A percentile compares a stretch with the other conserved stretches of the same genome.
phyloP scores from a whole-genome alignment of 30 jellyfish, hydroid and myxozoan genomes.

The Aurelia aurita region DNA sequence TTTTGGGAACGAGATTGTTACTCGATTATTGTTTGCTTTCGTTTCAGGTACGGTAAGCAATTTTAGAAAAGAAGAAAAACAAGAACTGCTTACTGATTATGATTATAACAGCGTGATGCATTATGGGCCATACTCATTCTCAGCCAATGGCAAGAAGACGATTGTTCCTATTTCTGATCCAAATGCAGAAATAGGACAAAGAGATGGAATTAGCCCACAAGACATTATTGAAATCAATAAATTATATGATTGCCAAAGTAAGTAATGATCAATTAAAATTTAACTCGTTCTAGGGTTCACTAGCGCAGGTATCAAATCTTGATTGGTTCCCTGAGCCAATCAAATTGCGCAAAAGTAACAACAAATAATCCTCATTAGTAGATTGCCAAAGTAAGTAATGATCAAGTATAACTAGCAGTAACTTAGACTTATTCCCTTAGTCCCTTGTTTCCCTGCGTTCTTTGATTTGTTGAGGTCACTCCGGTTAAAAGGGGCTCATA shows the following conservation, averaged over 20 bases:
- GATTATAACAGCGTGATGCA: conserved; percentile 76
- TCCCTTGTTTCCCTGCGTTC: too few species aligned
- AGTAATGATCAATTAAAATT: background rate
- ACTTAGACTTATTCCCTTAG: too few species aligned
- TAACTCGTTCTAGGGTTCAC: background rate
- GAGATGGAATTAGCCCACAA: conserved; percentile 57
- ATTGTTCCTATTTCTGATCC: conserved; percentile 52
- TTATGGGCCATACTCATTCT: conserved; percentile 64
- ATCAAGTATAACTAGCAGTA: too few species aligned
- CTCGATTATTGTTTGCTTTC: background rate
- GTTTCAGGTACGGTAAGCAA: conserved; percentile 56
- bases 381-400: too few species aligned
- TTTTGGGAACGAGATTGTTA: background rate
- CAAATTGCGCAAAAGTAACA: too few species aligned
- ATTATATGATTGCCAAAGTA: conserved; percentile 70
- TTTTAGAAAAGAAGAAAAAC: conserved; percentile 51
- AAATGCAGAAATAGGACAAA: conserved; percentile 51
- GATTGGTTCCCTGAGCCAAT: background rate
- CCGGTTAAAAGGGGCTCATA: too few species aligned
- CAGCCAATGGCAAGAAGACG: conserved; percentile 65
- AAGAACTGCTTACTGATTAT: conserved; percentile 35
- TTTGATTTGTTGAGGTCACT: too few species aligned
- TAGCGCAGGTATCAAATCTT: background rate
- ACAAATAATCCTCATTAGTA: too few species aligned
- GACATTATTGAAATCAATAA: conserved; percentile 58